Percentiles rank a stretch among this genome's conserved stretches.
phyloP scores from a whole-genome alignment of 2,113 vertebrate species.

The Triplophysa dalaica region DNA sequence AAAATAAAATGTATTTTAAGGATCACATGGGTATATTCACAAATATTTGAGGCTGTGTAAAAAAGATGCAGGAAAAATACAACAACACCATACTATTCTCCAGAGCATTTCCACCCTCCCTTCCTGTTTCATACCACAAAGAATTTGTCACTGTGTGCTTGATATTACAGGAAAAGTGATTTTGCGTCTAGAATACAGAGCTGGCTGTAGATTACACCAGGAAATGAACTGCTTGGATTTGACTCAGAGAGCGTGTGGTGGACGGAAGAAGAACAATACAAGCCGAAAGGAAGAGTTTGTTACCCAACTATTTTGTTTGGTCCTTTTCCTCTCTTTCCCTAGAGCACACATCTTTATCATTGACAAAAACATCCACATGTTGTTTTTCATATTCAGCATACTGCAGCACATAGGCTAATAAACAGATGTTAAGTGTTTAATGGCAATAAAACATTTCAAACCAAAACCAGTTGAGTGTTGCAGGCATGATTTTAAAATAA shows the following conservation, averaged over 20 bases:
- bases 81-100: slow-evolving; percentile 32
- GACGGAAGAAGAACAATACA: slow-evolving; percentile 63
- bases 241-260: slow-evolving; percentile 47
- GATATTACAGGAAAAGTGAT: slow-evolving; percentile 54
- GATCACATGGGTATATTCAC: not conserved
- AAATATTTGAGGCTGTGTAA: not conserved
- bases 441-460: not conserved
- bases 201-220: slow-evolving; percentile 33
- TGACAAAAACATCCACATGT: not conserved
- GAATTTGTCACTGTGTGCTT: slow-evolving; percentile 48
- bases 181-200: slow-evolving; percentile 38
- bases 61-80: not conserved
- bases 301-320: slow-evolving; percentile 53
- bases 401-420: not conserved
- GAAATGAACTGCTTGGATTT: slow-evolving; percentile 44
- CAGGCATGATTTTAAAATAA: not conserved
- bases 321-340: slow-evolving; percentile 57
- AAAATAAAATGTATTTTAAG: not conserved
- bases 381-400: not conserved
- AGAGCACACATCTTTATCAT: slow-evolving; percentile 7
- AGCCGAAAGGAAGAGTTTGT: slow-evolving; percentile 54
- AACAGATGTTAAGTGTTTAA: not conserved
- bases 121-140: slow-evolving; percentile 62
- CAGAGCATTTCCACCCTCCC: slow-evolving; percentile 43
- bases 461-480: not conserved